phyloP scores from a whole-genome alignment of 1,140 invertebrate genomes.

The Drosophila baimaii region DNA sequence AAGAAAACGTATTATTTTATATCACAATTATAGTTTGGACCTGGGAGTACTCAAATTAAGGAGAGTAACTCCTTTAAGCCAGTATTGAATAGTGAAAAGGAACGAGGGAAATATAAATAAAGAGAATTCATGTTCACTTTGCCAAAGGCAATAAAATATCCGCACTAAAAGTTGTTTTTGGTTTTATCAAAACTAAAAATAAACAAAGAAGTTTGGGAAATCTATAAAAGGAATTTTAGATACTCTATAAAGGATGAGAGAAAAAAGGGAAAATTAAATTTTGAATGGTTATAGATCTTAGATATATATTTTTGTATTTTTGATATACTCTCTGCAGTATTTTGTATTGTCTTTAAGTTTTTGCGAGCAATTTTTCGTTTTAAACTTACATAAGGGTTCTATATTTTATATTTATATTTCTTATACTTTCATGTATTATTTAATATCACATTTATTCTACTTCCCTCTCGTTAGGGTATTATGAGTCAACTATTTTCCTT shows the following conservation, averaged over 20 bases:
- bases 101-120: neutral
- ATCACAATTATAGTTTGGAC: neutral
- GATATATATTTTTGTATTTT: neutral
- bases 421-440: too few relatives aligned
- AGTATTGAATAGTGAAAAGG: slow-evolving; percentile 10
- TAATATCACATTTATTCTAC: too few relatives aligned
- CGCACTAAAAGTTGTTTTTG: slow-evolving; percentile 3
- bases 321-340: neutral
- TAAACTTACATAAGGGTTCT: too few relatives aligned
- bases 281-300: too few relatives aligned
- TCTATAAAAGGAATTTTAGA: neutral
- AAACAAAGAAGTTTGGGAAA: neutral
- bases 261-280: too few relatives aligned
- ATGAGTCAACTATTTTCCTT: neutral
- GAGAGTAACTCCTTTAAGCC: slow-evolving; percentile 10
- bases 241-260: slow-evolving; percentile 27
- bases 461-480: slow-evolving; percentile 3
- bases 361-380: too few relatives aligned
- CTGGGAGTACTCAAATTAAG: neutral
- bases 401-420: too few relatives aligned
- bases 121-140: slow-evolving; percentile 9
- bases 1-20: neutral
- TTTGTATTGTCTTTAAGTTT: neutral
- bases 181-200: slow-evolving; percentile 34
- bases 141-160: slow-evolving; percentile 30